Evolutionary conservation across 92 coral and sea anemone genomes (phyloP).

Genomic region (Nematostella vectensis): DNA sequence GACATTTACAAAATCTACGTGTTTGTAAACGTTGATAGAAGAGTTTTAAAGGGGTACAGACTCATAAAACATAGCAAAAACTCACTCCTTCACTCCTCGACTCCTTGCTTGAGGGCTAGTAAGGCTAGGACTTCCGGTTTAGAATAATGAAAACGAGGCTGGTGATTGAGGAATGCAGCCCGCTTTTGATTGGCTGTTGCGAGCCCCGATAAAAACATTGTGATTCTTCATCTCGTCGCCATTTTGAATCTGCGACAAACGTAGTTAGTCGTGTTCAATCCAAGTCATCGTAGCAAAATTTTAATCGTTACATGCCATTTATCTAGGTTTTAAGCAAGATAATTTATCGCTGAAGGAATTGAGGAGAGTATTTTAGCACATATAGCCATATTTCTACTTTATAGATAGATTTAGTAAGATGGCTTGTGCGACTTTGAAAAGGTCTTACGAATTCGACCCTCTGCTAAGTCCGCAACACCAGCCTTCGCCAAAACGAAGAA

Average conservation of each 20-base stretch:
- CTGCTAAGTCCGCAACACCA: slow-evolving; percentile 94
- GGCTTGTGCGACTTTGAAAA: slow-evolving; percentile 99
- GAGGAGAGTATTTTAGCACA: slow-evolving; percentile 12
- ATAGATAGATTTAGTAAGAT: slow-evolving; percentile 21
- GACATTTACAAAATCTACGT: too few relatives aligned
- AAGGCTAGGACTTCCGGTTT: too few relatives aligned
- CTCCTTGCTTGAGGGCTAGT: too few relatives aligned
- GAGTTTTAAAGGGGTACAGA: too few relatives aligned
- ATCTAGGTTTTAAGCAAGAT: background rate
- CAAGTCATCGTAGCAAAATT: slow-evolving; percentile 14
- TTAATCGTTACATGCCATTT: background rate
- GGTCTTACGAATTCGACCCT: slow-evolving; percentile 98
- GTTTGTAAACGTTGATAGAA: too few relatives aligned
- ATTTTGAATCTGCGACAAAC: slow-evolving; percentile 9
- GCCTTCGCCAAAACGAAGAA: slow-evolving; percentile 91
- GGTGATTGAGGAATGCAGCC: too few relatives aligned
- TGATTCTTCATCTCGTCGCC: slow-evolving; percentile 25
- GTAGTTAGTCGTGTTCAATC: slow-evolving; percentile 6
- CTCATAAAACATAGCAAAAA: too few relatives aligned
- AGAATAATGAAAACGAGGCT: too few relatives aligned
- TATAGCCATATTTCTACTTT: background rate
- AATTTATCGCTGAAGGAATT: background rate
- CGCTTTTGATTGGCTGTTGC: slow-evolving; percentile 28
- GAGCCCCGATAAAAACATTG: slow-evolving; percentile 19
- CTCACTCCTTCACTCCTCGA: too few relatives aligned